These are phyloP conservation scores for Congeria kusceri DNA, from an alignment of 2,888 invertebrate species.

Conservation along the genomic window DNA sequence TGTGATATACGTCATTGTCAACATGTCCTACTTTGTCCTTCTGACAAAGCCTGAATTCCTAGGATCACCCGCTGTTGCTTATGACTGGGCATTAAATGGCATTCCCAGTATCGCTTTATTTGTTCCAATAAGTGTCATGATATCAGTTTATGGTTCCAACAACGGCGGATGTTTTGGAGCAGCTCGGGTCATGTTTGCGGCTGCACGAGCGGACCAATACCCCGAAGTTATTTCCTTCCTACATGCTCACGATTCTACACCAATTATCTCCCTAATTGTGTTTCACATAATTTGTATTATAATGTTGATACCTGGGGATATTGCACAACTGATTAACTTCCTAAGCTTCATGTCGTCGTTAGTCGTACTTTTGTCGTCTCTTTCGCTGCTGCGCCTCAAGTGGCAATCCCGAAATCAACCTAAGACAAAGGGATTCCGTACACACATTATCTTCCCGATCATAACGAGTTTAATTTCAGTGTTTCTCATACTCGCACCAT, in stretches of 20 bases:
- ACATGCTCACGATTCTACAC: constrained; percentile 35
- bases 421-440: constrained; percentile 15
- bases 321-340: constrained; percentile 25
- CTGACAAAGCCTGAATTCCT: constrained; percentile 43
- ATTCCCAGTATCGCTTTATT: constrained; percentile 34
- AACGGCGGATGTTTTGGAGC: constrained; percentile 37
- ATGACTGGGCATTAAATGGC: constrained; percentile 43
- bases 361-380: constrained; percentile 6
- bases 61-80: constrained; percentile 41
- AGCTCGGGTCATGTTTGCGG: constrained; percentile 51
- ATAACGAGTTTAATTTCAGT: constrained; percentile 34
- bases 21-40: constrained; percentile 42
- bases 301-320: constrained; percentile 10
- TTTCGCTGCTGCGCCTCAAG: constrained; percentile 18
- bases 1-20: constrained; percentile 40
- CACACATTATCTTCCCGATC: constrained; percentile 47
- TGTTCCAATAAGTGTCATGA: constrained; percentile 43
- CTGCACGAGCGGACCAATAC: constrained; percentile 45
- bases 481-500: constrained; percentile 61
- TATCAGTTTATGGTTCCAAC: constrained; percentile 40
- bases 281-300: constrained; percentile 13
- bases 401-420: constrained; percentile 4
- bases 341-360: constrained; percentile 10
- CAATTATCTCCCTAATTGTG: constrained; percentile 27
- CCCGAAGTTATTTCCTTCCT: constrained; percentile 55